Percentiles rank a stretch among this genome's conserved stretches.
Conservation (phyloP, 2,888 invertebrate species). For the Drosophila tanythrix region DNA sequence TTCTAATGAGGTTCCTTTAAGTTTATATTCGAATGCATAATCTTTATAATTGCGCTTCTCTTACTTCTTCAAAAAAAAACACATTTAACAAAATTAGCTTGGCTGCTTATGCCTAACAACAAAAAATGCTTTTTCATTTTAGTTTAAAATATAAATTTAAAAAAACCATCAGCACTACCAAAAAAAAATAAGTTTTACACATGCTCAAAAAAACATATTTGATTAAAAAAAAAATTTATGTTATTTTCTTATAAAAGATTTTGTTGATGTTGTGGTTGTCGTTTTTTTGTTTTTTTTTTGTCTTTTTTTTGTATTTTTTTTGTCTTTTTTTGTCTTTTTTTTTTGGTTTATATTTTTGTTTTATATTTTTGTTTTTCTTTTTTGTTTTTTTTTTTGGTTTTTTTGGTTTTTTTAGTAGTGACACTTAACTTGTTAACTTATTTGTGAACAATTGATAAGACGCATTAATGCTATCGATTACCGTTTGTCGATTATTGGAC, state of each 20-base stretch:
- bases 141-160: constrained; percentile 55
- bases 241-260: constrained; percentile 38
- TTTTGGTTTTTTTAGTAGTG: background rate
- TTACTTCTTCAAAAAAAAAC: constrained; percentile 34
- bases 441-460: constrained; percentile 50
- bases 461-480: constrained; percentile 35
- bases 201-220: constrained; percentile 49
- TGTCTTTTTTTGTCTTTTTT: background rate
- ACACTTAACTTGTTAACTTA: constrained; percentile 15
- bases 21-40: constrained; percentile 16
- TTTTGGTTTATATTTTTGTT: background rate
- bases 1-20: constrained; percentile 65
- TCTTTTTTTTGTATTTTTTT: background rate
- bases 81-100: constrained; percentile 74
- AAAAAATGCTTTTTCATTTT: constrained; percentile 44
- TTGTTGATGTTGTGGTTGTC: background rate
- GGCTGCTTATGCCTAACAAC: constrained; percentile 71
- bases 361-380: background rate
- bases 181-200: constrained; percentile 50
- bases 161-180: constrained; percentile 49
- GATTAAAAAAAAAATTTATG: constrained; percentile 31
- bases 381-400: constrained; percentile 13
- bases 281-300: constrained; percentile 7
- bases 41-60: constrained; percentile 54
- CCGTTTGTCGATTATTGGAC: constrained; percentile 41